Percentiles rank a stretch among this genome's conserved stretches.
These are phyloP conservation scores for Bostrychus sinensis DNA, from an alignment of 2,113 vertebrate species.

Conservation along the genomic window DNA sequence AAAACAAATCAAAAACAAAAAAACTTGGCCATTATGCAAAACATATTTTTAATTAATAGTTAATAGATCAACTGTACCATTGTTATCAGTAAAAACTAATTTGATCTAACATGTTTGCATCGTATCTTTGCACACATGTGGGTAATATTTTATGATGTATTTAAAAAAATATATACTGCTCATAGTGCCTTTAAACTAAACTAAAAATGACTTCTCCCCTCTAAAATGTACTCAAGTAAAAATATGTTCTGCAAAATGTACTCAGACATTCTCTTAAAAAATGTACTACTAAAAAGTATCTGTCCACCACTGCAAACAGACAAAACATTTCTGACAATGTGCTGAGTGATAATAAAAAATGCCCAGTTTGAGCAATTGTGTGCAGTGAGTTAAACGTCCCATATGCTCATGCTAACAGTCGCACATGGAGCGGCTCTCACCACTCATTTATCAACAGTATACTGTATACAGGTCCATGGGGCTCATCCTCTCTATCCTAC, in stretches of 20 bases:
- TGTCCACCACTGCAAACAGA: neutral
- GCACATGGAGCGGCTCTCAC: conserved; percentile 5
- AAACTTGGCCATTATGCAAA: no score
- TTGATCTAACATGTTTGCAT: no score
- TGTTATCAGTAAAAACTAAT: no score
- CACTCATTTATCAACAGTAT: conserved; percentile 52
- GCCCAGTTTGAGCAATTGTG: conserved; percentile 19
- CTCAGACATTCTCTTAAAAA: neutral
- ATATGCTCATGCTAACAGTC: conserved; percentile 20
- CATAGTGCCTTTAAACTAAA: no score
- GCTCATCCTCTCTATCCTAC: conserved; percentile 57
- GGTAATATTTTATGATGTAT: no score
- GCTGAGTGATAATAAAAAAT: conserved; percentile 5
- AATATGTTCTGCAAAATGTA: neutral
- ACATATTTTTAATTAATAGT: no score
- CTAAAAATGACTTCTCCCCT: no score
- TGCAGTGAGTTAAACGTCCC: conserved; percentile 35
- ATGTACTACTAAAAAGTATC: neutral
- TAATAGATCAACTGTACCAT: no score
- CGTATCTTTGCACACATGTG: no score
- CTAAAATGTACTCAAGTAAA: neutral
- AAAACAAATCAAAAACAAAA: no score
- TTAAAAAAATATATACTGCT: no score
- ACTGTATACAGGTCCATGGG: conserved; percentile 30
- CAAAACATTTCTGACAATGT: neutral